phyloP scores from a whole-genome alignment of 2,113 vertebrate genomes.

The Dipodomys stephensi region DNA sequence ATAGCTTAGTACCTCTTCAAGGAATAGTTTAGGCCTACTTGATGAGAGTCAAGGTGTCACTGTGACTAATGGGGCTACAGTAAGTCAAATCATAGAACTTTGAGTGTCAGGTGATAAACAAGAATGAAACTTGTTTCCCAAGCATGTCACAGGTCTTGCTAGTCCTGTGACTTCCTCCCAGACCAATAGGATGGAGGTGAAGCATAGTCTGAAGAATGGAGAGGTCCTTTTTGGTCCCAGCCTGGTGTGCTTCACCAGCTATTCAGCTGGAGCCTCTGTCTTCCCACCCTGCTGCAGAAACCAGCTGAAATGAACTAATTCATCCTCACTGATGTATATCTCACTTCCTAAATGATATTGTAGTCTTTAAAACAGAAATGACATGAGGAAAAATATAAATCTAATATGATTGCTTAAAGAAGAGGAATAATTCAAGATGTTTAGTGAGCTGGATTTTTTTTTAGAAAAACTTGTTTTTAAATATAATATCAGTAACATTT shows the following conservation, averaged over 20 bases:
- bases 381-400: neutral
- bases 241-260: neutral
- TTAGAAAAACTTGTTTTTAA: conserved; percentile 2
- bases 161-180: neutral
- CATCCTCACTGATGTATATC: neutral
- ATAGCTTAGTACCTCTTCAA: conserved; percentile 10
- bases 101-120: neutral
- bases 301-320: neutral
- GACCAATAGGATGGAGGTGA: neutral
- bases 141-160: neutral
- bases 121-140: conserved; percentile 15
- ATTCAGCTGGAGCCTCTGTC: neutral
- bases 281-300: neutral
- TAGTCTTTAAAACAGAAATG: neutral
- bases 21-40: conserved; percentile 6
- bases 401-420: neutral
- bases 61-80: conserved; percentile 42
- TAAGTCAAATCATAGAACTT: conserved; percentile 15
- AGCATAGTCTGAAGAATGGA: neutral
- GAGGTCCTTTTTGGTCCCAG: neutral
- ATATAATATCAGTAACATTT: neutral
- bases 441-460: conserved; percentile 29
- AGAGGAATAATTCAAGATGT: neutral
- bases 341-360: neutral
- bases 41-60: conserved; percentile 20